Conservation (phyloP, 2,113 vertebrate genomes). For the Rhynchomys soricoides region DNA sequence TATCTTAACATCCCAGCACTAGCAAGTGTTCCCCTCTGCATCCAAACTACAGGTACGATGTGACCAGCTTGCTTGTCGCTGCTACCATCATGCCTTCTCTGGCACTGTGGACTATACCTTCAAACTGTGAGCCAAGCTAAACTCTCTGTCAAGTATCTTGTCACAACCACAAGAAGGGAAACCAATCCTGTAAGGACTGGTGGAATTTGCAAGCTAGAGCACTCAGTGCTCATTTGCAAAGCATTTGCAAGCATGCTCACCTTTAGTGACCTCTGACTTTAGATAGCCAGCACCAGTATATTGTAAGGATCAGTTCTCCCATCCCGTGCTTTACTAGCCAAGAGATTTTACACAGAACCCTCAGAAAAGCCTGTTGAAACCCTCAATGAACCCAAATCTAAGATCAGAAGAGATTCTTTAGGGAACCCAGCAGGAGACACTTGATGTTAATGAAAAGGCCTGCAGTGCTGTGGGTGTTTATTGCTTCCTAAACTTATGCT, state of each 20-base stretch:
- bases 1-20: background rate
- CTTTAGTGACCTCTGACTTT: rapidly evolving
- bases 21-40: background rate
- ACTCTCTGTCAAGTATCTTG: too few species aligned
- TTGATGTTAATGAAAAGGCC: background rate
- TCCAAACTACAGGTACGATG: background rate
- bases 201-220: background rate
- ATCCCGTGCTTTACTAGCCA: background rate
- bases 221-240: background rate
- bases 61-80: background rate
- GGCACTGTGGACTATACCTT: background rate
- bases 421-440: background rate
- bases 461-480: background rate
- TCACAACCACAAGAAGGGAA: background rate
- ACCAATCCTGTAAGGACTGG: background rate
- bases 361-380: background rate
- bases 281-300: background rate
- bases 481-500: background rate
- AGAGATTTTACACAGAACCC: background rate
- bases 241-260: background rate
- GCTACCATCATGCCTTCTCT: background rate
- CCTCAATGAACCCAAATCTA: background rate
- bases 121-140: background rate
- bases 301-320: background rate
- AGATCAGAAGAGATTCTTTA: background rate